Evolutionary conservation across 2,888 invertebrate genomes (phyloP).

Genomic region (Zygaena filipendulae): DNA sequence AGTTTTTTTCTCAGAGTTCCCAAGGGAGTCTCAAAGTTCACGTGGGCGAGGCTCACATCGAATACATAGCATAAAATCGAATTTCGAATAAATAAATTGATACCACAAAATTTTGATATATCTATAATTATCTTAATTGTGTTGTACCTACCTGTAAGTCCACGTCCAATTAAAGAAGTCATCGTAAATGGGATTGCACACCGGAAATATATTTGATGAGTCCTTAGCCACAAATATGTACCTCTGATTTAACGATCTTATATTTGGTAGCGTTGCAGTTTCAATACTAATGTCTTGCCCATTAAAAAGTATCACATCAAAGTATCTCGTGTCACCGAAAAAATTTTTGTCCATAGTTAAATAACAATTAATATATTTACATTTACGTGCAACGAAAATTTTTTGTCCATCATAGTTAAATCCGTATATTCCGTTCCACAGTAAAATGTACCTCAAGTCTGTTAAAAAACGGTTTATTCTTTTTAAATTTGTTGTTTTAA

Average conservation of each 20-base stretch:
- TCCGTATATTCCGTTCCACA: conserved; percentile 35
- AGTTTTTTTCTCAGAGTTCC: too few relatives aligned
- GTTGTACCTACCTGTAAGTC: conserved; percentile 45
- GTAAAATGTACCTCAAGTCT: conserved; percentile 39
- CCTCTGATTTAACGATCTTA: conserved; percentile 34
- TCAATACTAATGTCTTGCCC: conserved; percentile 27
- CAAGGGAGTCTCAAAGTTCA: too few relatives aligned
- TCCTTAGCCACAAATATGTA: conserved; percentile 47
- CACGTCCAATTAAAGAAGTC: conserved; percentile 55
- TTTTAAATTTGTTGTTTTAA: too few relatives aligned
- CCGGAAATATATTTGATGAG: conserved; percentile 41
- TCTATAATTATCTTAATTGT: too few relatives aligned
- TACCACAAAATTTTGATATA: too few relatives aligned
- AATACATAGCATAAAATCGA: too few relatives aligned
- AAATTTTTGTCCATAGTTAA: conserved; percentile 35
- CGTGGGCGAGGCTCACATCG: too few relatives aligned
- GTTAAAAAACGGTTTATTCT: conserved; percentile 29
- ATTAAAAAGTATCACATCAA: conserved; percentile 45
- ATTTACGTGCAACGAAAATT: conserved; percentile 27
- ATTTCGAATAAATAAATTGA: too few relatives aligned
- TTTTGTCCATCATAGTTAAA: conserved; percentile 28
- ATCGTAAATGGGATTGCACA: conserved; percentile 37
- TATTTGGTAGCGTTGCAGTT: conserved; percentile 20
- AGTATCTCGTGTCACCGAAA: conserved; percentile 33
- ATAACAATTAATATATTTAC: conserved; percentile 36